Evolutionary conservation across 1,140 invertebrate genomes (phyloP).

Genomic region (Dendrolimus kikuchii): DNA sequence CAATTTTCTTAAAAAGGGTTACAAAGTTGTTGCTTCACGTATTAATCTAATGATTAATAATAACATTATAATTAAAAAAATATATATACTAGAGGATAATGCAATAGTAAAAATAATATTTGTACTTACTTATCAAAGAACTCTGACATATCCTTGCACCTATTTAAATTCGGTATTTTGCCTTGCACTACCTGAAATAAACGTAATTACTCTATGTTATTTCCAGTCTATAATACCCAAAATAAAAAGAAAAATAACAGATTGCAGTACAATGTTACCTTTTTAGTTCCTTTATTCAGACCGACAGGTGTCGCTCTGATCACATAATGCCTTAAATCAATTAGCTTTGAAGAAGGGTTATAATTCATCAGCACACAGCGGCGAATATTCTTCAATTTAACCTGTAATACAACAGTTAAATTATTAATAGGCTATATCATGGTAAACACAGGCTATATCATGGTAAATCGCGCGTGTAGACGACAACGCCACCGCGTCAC

Average conservation of each 20-base stretch:
- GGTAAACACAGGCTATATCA: too few relatives aligned
- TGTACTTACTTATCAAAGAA: constrained; percentile 86
- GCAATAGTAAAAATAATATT: background rate
- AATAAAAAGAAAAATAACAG: constrained; percentile 7
- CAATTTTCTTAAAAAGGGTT: too few relatives aligned
- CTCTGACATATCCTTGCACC: constrained; percentile 91
- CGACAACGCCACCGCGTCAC: too few relatives aligned
- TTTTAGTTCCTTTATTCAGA: constrained; percentile 93
- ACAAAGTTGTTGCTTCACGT: too few relatives aligned
- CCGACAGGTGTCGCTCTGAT: constrained; percentile 90
- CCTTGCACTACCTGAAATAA: constrained; percentile 80
- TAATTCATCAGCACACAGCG: constrained; percentile 95
- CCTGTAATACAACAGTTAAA: constrained; percentile 61
- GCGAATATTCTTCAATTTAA: constrained; percentile 91
- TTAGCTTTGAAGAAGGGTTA: constrained; percentile 86
- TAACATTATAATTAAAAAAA: too few relatives aligned
- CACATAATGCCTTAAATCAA: constrained; percentile 95
- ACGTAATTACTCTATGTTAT: background rate
- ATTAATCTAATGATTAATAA: too few relatives aligned
- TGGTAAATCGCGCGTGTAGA: too few relatives aligned
- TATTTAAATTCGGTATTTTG: constrained; percentile 92
- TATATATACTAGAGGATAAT: too few relatives aligned
- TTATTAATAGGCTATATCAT: constrained; percentile 3
- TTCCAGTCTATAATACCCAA: background rate
- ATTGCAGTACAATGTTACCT: constrained; percentile 61